Evolutionary conservation across 2,888 invertebrate species (phyloP), one percentile per base, ranked within the genome.

Genomic region (Dermolepida albohirtum): DNA sequence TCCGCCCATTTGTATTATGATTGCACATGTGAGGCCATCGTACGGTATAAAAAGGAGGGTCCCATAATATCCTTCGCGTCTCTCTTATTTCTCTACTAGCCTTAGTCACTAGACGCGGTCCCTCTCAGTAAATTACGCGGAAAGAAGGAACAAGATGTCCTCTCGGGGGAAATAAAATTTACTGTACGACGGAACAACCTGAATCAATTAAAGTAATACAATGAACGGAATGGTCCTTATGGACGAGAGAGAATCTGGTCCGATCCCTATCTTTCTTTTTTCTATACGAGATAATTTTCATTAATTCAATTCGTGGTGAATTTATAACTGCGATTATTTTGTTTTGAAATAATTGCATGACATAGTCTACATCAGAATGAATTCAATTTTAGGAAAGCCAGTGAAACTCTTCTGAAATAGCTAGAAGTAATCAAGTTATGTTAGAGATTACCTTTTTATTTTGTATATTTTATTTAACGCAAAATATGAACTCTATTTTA

Each of bases 141-240:
- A 47, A 47, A 47, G 47, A 34, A 47, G 14, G 34, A 22, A 22
- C 27, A 47, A 62, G 47, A 49, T 62, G 16, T 34, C 29, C 59
- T 16, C 59, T 29, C 47, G 5, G 47, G 59, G 59, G 59, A 62
- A 62, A 62, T 62, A 62, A 62, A 62, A 62, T 62, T 62, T 62
- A 47, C 47, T 47, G 34, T 47, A 59, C 44, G 59, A 59, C 59
- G 43, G 39, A 12, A 41, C 40, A 49, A 50, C 63, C 63, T 43
- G 44, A 65, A 65, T 65, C 65, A 65, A 65, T 65, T 65, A 65
- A 65, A 52, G 65, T 65, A 65, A 65, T 65, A 65, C 52, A 65
- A 52, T 41, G 64, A 52, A 65, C 22, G 52, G 43, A 29, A 34
- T 27, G 52, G 5, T 43, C 27, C 16, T 39, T 43, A 43, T 8